Evolutionary conservation across 1,140 invertebrate genomes (phyloP).

Genomic region (Harlomillsia oculata): DNA sequence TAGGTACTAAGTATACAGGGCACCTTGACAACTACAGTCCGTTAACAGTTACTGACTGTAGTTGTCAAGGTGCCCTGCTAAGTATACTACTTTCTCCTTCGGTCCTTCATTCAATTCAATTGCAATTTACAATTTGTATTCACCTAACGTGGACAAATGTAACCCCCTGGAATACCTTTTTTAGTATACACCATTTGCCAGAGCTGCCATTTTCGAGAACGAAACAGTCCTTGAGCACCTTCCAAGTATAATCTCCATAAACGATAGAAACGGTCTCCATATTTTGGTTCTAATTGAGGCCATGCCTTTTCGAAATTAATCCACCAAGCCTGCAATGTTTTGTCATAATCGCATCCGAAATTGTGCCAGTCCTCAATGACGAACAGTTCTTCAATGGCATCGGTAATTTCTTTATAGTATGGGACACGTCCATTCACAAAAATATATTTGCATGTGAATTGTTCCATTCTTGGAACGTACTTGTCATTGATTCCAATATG

Average conservation of each 20-base stretch:
- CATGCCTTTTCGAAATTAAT: conserved; percentile 6
- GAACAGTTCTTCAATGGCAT: conserved; percentile 17
- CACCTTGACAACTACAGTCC: no score
- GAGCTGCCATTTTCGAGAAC: conserved; percentile 1
- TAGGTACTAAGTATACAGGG: no score
- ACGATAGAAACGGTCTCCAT: conserved; percentile 9
- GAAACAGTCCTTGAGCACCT: not conserved
- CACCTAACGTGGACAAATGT: conserved; percentile 5
- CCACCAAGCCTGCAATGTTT: conserved; percentile 11
- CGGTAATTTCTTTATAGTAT: conserved; percentile 13
- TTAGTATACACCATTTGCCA: conserved; percentile 15
- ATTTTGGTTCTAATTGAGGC: conserved; percentile 7
- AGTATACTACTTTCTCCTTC: no score
- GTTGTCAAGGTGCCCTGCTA: no score
- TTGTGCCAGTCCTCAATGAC: conserved; percentile 28
- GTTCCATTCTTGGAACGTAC: not conserved
- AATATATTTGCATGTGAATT: conserved; percentile 1
- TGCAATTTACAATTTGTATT: no score
- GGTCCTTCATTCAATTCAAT: no score
- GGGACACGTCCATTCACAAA: conserved; percentile 6
- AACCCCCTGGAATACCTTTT: not conserved
- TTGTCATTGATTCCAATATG: conserved; percentile 10
- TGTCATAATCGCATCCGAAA: conserved; percentile 10
- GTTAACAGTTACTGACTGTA: no score
- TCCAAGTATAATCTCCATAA: conserved; percentile 14